Conservation (phyloP, 37 sponge, comb jelly and placozoan genomes). For the Hormiphora californensis region DNA sequence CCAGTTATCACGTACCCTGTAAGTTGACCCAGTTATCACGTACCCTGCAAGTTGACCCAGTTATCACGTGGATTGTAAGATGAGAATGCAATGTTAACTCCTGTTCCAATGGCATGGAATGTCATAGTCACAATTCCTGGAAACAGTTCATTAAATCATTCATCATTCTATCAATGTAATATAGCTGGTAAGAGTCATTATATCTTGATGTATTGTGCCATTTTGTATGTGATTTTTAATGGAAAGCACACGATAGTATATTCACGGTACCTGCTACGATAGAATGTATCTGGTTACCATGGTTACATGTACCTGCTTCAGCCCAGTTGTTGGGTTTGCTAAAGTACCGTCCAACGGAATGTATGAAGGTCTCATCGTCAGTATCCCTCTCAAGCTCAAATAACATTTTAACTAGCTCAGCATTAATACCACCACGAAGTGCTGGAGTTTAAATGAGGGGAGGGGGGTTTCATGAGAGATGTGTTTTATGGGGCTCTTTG, state of each 20-base stretch:
- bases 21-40: background rate
- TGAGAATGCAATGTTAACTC: constrained; percentile 37
- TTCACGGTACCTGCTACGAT: too few relatives aligned
- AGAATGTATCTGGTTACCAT: too few relatives aligned
- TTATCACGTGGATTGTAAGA: constrained; percentile 50
- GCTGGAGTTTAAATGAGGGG: too few relatives aligned
- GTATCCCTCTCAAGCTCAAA: background rate
- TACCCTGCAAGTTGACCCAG: constrained; percentile 52
- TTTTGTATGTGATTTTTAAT: too few relatives aligned
- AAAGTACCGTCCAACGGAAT: background rate
- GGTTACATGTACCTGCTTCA: constrained; percentile 46
- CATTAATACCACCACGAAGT: background rate
- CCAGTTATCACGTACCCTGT: background rate
- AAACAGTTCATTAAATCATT: too few relatives aligned
- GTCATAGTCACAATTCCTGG: constrained; percentile 25
- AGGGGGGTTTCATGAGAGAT: too few relatives aligned
- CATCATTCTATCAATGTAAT: too few relatives aligned
- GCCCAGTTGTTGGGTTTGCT: background rate
- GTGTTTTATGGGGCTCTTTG: too few relatives aligned
- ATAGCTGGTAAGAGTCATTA: too few relatives aligned
- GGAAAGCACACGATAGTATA: too few relatives aligned
- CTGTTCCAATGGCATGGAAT: background rate
- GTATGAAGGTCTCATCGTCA: background rate
- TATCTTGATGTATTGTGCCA: too few relatives aligned
- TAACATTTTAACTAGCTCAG: background rate